phyloP scores from a whole-genome alignment of 1,140 invertebrate species.

The Aricia agestis region DNA sequence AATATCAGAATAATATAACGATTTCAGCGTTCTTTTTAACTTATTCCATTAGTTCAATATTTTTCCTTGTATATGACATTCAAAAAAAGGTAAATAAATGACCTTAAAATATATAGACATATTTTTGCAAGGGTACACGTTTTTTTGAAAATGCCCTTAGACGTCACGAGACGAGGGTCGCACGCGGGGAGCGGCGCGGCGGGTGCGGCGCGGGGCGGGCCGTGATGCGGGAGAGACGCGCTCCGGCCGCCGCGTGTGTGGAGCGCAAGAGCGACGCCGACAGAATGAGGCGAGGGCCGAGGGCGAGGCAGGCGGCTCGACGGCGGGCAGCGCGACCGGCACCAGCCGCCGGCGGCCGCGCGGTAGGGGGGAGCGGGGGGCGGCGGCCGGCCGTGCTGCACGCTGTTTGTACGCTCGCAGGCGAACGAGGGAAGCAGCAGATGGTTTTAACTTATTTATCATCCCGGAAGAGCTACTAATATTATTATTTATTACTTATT shows the following conservation, averaged over 20 bases:
- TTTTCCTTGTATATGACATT: no score
- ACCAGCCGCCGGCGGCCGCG: slow-evolving; percentile 12
- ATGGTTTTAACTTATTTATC: slow-evolving; percentile 19
- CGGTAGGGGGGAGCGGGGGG: slow-evolving; percentile 4
- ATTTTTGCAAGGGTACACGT: no score
- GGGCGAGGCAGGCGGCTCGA: slow-evolving; percentile 55
- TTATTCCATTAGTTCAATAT: no score
- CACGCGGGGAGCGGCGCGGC: slow-evolving; percentile 35
- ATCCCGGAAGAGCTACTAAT: neutral
- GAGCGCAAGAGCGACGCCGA: slow-evolving; percentile 58
- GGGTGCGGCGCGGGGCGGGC: slow-evolving; percentile 32
- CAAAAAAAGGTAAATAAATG: no score
- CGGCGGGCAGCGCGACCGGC: slow-evolving; percentile 27
- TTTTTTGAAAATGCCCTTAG: no score
- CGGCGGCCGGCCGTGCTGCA: slow-evolving; percentile 9
- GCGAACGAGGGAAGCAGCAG: slow-evolving; percentile 28
- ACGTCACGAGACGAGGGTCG: slow-evolving; percentile 48
- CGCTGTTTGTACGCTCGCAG: slow-evolving; percentile 34
- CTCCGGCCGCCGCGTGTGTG: slow-evolving; percentile 39
- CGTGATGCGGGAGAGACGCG: slow-evolving; percentile 33
- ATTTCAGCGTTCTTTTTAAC: no score
- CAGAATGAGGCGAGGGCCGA: slow-evolving; percentile 52
- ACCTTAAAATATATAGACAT: no score
- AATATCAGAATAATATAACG: no score
- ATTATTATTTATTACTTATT: neutral